Evolutionary conservation across 2,888 invertebrate species (phyloP), one percentile per base, ranked within the genome.

Genomic region (Hoplodrina blanda): DNA sequence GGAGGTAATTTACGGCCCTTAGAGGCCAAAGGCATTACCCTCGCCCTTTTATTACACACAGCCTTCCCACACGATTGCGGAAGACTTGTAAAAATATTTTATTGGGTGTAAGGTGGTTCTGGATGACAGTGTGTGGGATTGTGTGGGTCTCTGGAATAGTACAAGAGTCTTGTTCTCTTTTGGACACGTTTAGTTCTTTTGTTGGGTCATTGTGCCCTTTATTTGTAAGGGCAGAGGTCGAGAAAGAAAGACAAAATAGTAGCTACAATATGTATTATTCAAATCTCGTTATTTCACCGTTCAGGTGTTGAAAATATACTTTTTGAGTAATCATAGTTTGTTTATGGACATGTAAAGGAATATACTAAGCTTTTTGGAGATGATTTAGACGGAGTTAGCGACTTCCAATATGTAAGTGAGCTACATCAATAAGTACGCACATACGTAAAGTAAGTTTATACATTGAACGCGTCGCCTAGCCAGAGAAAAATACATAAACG

Each of bases 21-120:
- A 60, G 82, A 84, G 83, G 80, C 76, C 84, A 84, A 73, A 83
- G 77, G 82, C 82, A 81, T 81, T 82, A 80, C 81, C 81, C 72
- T 73, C 76, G 77, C 67, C 78, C 84, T 84, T 88, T 86, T 84
- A 85, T 85, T 83, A 81, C 82, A 81, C 79, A 62, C 63, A 73
- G 71, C 72, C 78, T 69, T 70, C 81, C 82, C 82, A 77, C 77
- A 81, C 87, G 82, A 85, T 85, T 81, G 77, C 69, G 76, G 76
- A 82, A 83, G 76, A 84, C 85, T 87, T 88, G 87, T 87, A 84
- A 87, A 87, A 88, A 89, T 88, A 86, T 88, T 90, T 89, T 88
- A 87, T 87, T 81, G 84, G 81, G 76, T 78, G 78, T 64, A 69
- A 79, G 76, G 63, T 62, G 53, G 53, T 50, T 46, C 52, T 20